Percentiles rank a stretch among this genome's conserved stretches.
Conservation (phyloP, 2,888 invertebrate genomes). For the Drosophila sordidula region DNA sequence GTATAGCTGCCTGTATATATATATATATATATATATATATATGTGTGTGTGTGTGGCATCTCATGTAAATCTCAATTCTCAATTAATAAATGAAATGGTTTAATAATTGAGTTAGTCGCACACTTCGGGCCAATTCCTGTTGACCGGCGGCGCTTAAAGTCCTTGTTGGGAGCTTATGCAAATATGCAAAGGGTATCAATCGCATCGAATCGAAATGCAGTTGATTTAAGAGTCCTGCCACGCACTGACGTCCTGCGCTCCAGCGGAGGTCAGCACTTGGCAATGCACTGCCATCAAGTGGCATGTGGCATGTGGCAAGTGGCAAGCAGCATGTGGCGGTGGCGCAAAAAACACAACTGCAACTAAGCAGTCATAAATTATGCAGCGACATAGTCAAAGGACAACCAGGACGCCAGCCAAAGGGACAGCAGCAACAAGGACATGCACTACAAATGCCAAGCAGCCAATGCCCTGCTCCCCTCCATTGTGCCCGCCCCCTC, state of each 20-base stretch:
- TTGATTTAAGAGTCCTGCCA: constrained; percentile 64
- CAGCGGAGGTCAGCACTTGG: constrained; percentile 41
- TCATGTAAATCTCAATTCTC: constrained; percentile 62
- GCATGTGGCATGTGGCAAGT: constrained; percentile 23
- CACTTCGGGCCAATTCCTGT: constrained; percentile 29
- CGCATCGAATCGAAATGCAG: constrained; percentile 49
- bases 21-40: background rate
- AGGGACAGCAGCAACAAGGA: constrained; percentile 43
- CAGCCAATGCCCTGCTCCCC: constrained; percentile 44
- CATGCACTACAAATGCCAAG: constrained; percentile 58
- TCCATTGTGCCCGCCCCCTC: background rate
- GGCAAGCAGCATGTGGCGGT: constrained; percentile 23
- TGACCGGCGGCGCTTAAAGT: constrained; percentile 61
- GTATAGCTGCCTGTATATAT: constrained; percentile 50
- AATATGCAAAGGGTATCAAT: constrained; percentile 53
- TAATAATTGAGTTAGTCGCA: constrained; percentile 71
- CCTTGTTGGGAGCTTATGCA: constrained; percentile 28
- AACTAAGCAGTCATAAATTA: constrained; percentile 78
- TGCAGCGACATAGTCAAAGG: constrained; percentile 78
- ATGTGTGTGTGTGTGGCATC: constrained; percentile 1
- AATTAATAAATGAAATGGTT: constrained; percentile 60
- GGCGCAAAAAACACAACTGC: constrained; percentile 63
- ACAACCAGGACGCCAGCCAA: constrained; percentile 47
- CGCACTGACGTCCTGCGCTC: constrained; percentile 44
- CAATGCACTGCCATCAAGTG: constrained; percentile 29